Percentiles rank a stretch among this genome's conserved stretches.
phyloP scores from a whole-genome alignment of 2,797 vertebrate genomes.

The Pseudotriccus pelzelni region DNA sequence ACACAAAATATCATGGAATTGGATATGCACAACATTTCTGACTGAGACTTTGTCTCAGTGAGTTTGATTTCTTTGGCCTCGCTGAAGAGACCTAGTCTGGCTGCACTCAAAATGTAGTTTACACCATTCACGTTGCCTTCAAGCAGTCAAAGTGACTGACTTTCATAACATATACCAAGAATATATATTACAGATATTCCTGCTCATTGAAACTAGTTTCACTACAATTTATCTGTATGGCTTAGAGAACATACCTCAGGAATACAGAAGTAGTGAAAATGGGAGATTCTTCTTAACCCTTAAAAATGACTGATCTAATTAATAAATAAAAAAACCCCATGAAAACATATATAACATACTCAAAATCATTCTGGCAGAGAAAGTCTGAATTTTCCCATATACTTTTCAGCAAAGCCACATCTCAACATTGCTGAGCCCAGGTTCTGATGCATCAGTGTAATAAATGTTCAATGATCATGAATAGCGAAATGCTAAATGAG shows the following conservation, averaged over 20 bases:
- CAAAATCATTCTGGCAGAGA: background rate
- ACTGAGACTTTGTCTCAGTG: background rate
- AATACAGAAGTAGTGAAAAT: background rate
- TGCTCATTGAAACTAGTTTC: background rate
- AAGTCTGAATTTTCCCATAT: background rate
- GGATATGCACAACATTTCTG: background rate
- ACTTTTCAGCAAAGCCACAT: background rate
- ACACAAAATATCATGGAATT: background rate
- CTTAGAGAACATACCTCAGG: background rate
- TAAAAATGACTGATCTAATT: background rate
- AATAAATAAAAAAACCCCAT: background rate
- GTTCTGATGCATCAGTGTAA: background rate
- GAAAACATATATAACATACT: background rate
- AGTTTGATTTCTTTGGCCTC: background rate
- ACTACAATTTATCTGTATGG: background rate
- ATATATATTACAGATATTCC: background rate
- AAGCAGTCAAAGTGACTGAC: background rate
- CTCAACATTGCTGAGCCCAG: background rate
- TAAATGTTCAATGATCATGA: background rate
- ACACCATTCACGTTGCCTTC: fast-evolving
- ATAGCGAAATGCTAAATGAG: background rate
- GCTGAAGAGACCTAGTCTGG: background rate
- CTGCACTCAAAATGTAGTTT: background rate
- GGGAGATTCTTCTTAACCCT: background rate
- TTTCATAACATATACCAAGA: background rate